phyloP scores from a whole-genome alignment of 2,113 vertebrate species.

The Ophiodon elongatus region DNA sequence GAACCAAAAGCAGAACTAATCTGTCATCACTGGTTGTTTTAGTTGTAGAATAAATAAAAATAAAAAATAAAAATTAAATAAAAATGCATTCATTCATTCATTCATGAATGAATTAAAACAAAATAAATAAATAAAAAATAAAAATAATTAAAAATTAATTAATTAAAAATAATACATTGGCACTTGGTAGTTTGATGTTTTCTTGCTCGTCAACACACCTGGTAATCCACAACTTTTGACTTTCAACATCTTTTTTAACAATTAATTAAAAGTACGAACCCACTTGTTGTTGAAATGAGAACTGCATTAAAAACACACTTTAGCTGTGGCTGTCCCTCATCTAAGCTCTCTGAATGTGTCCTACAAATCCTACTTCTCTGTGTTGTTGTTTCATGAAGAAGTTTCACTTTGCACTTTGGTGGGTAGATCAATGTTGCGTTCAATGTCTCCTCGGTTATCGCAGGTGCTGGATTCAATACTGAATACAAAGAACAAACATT shows the following conservation, averaged over 20 bases:
- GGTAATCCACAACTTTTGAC: no score
- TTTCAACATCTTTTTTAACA: no score
- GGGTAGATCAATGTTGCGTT: constrained; percentile 9
- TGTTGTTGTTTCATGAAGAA: constrained; percentile 1
- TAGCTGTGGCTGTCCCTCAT: background rate
- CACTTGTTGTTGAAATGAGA: background rate
- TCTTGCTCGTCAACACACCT: no score
- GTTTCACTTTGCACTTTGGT: constrained; percentile 39
- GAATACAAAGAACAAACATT: background rate
- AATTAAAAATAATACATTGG: no score
- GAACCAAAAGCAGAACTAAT: background rate
- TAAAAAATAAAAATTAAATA: no score
- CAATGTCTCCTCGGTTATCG: background rate
- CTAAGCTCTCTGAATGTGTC: background rate
- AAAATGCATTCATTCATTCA: no score
- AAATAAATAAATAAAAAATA: no score
- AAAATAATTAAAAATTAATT: no score
- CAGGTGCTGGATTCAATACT: accelerated
- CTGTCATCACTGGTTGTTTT: background rate
- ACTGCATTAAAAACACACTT: background rate
- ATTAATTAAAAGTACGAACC: no score
- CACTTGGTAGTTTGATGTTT: no score
- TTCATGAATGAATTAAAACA: no score
- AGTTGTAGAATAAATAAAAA: background rate
- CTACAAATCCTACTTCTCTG: background rate